Evolutionary conservation across 2,113 vertebrate genomes (phyloP).

Genomic region (Dascyllus trimaculatus): DNA sequence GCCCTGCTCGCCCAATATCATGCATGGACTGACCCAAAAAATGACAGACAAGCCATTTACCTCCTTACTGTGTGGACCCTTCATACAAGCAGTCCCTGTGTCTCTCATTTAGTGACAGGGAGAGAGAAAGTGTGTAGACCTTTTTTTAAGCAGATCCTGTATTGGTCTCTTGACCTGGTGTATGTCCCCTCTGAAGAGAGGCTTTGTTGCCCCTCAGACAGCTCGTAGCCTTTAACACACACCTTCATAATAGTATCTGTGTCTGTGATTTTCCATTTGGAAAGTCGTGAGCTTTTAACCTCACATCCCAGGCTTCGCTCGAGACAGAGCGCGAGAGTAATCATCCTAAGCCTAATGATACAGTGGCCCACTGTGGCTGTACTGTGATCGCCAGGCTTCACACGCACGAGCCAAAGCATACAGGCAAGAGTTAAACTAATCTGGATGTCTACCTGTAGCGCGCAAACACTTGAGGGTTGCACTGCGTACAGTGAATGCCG

Average conservation of each 20-base stretch:
- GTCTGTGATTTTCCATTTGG: conserved; percentile 80
- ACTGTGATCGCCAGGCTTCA: conserved; percentile 48
- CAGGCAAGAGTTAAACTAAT: conserved; percentile 43
- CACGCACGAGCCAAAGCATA: conserved; percentile 60
- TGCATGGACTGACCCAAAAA: conserved; percentile 39
- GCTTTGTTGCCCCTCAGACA: conserved; percentile 76
- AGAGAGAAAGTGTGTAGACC: conserved; percentile 56
- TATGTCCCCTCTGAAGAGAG: conserved; percentile 77
- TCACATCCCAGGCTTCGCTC: conserved; percentile 50
- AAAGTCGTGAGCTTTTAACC: conserved; percentile 73
- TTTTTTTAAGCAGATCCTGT: conserved; percentile 69
- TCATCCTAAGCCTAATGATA: conserved; percentile 67
- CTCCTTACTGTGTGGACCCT: conserved; percentile 35
- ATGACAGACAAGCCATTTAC: conserved; percentile 74
- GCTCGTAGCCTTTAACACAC: conserved; percentile 65
- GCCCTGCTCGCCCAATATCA: conserved; percentile 46
- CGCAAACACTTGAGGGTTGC: conserved; percentile 44
- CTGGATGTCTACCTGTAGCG: conserved; percentile 49
- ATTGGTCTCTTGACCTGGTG: conserved; percentile 68
- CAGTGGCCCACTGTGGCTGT: conserved; percentile 68
- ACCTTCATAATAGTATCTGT: conserved; percentile 77
- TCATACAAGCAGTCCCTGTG: conserved; percentile 76
- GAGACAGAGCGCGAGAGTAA: conserved; percentile 44
- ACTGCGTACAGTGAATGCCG: conserved; percentile 4
- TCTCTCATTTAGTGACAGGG: conserved; percentile 64